Conservation (phyloP, 2,888 invertebrate species). For the Apoda limacodes region DNA sequence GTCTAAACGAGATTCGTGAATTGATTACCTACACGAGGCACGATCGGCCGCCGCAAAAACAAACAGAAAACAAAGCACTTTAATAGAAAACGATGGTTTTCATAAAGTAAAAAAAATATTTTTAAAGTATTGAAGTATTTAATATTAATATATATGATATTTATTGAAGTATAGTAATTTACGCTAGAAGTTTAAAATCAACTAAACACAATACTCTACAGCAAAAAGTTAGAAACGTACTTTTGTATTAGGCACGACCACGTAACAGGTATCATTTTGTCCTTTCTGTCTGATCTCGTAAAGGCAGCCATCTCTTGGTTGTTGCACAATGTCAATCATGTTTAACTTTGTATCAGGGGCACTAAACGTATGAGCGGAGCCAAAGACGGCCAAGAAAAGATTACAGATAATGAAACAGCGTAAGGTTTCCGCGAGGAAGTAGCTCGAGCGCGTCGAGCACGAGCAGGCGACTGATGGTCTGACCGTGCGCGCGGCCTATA, state of each 20-base stretch:
- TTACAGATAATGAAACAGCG: not conserved
- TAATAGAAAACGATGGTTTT: no score
- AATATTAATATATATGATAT: no score
- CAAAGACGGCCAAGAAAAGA: not conserved
- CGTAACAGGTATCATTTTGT: slow-evolving; percentile 74
- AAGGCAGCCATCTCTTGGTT: slow-evolving; percentile 67
- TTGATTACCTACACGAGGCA: no score
- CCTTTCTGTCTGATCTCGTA: slow-evolving; percentile 77
- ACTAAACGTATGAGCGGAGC: slow-evolving; percentile 20
- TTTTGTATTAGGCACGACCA: slow-evolving; percentile 76
- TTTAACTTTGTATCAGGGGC: slow-evolving; percentile 15
- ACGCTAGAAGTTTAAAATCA: no score
- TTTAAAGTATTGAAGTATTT: no score
- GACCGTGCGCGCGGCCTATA: slow-evolving; percentile 60
- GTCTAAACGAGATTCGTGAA: no score
- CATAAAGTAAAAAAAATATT: no score
- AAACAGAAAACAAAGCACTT: no score
- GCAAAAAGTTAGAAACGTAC: slow-evolving; percentile 50
- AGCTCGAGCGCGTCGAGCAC: slow-evolving; percentile 42
- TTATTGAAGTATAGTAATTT: slow-evolving; percentile 9
- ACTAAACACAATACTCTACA: no score
- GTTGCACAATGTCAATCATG: slow-evolving; percentile 59
- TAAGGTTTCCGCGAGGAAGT: slow-evolving; percentile 23
- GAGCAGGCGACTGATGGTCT: slow-evolving; percentile 78
- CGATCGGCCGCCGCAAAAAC: no score